phyloP scores from a whole-genome alignment of 2,113 vertebrate species.

The Uria aalge region DNA sequence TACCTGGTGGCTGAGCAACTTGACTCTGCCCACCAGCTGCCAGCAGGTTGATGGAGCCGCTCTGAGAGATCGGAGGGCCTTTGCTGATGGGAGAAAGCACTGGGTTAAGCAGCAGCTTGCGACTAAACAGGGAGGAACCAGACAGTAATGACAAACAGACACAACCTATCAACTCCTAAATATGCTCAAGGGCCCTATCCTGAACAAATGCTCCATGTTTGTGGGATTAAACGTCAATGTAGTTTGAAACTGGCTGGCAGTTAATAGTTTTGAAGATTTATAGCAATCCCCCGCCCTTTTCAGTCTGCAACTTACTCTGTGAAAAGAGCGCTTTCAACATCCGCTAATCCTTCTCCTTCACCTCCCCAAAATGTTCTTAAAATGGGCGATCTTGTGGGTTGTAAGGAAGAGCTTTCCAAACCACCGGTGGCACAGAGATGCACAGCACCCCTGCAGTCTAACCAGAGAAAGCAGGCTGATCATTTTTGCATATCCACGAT shows the following conservation, averaged over 20 bases:
- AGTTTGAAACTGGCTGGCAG: background rate
- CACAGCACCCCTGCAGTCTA: background rate
- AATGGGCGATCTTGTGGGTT: background rate
- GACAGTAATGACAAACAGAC: constrained; percentile 44
- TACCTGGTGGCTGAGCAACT: background rate
- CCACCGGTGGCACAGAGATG: background rate
- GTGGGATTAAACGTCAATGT: background rate
- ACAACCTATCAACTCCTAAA: constrained; percentile 19
- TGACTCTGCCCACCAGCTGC: background rate
- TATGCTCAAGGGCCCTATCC: constrained; percentile 28
- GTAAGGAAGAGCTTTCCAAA: background rate
- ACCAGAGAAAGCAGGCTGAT: background rate
- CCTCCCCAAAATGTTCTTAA: constrained; percentile 5
- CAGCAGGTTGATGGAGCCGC: background rate
- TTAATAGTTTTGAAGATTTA: background rate
- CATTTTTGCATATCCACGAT: background rate
- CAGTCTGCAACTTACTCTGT: background rate
- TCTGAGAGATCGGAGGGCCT: background rate
- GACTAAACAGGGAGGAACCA: constrained; percentile 20
- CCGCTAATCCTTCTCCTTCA: constrained; percentile 8
- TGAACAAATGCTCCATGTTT: background rate
- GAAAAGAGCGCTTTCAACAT: background rate
- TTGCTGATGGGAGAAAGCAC: background rate
- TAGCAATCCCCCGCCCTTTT: background rate
- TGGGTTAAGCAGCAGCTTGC: background rate